A percentile compares a stretch with the other conserved stretches of the same genome.
phyloP scores from a whole-genome alignment of 1,140 invertebrate genomes.

The Ectropis grisescens region DNA sequence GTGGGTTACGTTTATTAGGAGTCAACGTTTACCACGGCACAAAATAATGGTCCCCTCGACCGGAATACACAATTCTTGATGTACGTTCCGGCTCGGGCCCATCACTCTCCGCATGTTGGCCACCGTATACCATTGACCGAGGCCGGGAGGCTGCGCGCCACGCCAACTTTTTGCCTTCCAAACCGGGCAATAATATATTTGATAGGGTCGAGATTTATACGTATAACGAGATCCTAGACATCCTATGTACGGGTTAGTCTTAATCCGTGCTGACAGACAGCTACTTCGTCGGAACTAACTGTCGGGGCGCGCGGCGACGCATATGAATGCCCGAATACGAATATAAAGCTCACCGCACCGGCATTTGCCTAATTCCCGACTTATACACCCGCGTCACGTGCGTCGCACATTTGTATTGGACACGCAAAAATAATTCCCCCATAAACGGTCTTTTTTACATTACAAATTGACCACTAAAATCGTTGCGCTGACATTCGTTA shows the following conservation, averaged over 20 bases:
- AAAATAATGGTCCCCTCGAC: too few relatives aligned
- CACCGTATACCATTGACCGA: too few relatives aligned
- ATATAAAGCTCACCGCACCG: constrained; percentile 7
- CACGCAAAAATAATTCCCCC: constrained; percentile 14
- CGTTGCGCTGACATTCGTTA: too few relatives aligned
- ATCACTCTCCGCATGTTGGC: too few relatives aligned
- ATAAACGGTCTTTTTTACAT: too few relatives aligned
- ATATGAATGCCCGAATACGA: constrained; percentile 38
- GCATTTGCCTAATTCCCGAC: constrained; percentile 26
- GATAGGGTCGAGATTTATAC: constrained; percentile 4
- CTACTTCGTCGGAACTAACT: constrained; percentile 46
- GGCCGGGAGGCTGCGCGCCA: too few relatives aligned
- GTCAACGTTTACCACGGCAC: too few relatives aligned
- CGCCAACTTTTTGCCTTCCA: too few relatives aligned
- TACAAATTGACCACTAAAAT: too few relatives aligned
- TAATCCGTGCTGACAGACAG: constrained; percentile 19
- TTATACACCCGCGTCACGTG: constrained; percentile 23
- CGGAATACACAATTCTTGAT: not conserved
- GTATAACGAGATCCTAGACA: not conserved
- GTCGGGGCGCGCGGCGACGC: constrained; percentile 17
- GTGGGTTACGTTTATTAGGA: too few relatives aligned
- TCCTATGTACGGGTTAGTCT: not conserved
- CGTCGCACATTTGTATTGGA: constrained; percentile 6
- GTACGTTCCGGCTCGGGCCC: too few relatives aligned
- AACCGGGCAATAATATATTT: not conserved